Evolutionary conservation across 1,140 invertebrate species (phyloP).

Genomic region (Tyrophagus putrescentiae): DNA sequence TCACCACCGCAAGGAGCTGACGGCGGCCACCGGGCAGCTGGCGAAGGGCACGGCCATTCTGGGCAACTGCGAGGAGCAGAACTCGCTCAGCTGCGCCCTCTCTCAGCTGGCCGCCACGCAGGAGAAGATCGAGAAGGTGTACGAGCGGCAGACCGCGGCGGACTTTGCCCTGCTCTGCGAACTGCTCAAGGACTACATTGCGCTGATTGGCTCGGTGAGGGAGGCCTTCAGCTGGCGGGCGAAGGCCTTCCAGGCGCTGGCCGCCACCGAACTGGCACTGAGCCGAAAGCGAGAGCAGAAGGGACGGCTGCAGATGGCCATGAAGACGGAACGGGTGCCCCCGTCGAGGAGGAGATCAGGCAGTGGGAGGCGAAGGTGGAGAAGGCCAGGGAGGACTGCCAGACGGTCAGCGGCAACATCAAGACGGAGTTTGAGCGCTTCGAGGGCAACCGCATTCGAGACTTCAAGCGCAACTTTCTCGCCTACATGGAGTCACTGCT

Average conservation of each 20-base stretch:
- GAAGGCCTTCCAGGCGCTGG: conserved; percentile 94
- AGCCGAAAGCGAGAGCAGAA: conserved; percentile 88
- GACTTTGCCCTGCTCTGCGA: conserved; percentile 87
- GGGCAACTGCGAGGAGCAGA: conserved; percentile 87
- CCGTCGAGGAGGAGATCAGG: conserved; percentile 65
- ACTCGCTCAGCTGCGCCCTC: conserved; percentile 72
- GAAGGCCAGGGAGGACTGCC: conserved; percentile 86
- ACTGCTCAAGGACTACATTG: conserved; percentile 86
- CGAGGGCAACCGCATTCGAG: conserved; percentile 67
- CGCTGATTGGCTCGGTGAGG: conserved; percentile 80
- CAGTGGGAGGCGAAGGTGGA: conserved; percentile 92
- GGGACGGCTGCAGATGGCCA: conserved; percentile 71
- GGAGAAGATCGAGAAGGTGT: conserved; percentile 71
- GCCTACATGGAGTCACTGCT: conserved; percentile 85
- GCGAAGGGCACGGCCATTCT: conserved; percentile 78
- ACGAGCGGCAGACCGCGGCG: conserved; percentile 79
- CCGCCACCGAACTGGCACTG: conserved; percentile 83
- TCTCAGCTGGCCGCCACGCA: conserved; percentile 84
- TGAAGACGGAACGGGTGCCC: conserved; percentile 72
- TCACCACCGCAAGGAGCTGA: conserved; percentile 67
- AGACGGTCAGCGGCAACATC: conserved; percentile 87
- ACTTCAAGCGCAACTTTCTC: conserved; percentile 76
- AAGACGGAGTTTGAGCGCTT: conserved; percentile 87
- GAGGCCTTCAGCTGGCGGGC: conserved; percentile 96
- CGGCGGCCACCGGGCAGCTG: conserved; percentile 57